Evolutionary conservation across 2,113 vertebrate species (phyloP).

Genomic region (Scartelaos histophorus): DNA sequence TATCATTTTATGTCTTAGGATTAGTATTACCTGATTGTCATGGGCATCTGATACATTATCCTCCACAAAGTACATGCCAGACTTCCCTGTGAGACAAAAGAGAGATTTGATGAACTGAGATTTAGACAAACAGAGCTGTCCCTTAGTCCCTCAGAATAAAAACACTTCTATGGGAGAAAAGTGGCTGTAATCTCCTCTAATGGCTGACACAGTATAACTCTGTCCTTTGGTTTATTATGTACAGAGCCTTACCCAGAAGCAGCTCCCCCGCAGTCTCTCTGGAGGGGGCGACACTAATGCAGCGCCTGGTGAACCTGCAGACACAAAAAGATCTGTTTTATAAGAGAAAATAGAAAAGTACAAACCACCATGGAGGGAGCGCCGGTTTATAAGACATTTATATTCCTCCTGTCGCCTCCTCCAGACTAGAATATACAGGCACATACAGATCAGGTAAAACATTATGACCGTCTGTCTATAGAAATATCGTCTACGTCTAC

Average conservation of each 20-base stretch:
- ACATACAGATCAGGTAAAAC: not conserved
- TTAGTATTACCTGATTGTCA: conserved; percentile 82
- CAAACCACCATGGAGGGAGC: conserved; percentile 7
- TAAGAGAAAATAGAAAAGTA: not conserved
- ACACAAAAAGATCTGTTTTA: conserved; percentile 3
- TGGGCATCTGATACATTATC: conserved; percentile 89
- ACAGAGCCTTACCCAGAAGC: conserved; percentile 84
- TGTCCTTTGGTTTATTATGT: conserved; percentile 34
- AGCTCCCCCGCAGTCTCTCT: conserved; percentile 94
- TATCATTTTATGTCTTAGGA: not conserved
- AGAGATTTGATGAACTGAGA: conserved; percentile 25
- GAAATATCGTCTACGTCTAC: not conserved
- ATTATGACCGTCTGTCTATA: not conserved
- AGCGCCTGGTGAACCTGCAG: conserved; percentile 90
- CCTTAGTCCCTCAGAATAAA: conserved; percentile 22
- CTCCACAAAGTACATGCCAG: conserved; percentile 99
- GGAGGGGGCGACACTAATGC: conserved; percentile 92
- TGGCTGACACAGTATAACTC: conserved; percentile 25
- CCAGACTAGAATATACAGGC: not conserved
- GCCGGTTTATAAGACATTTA: conserved; percentile 19
- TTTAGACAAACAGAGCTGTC: conserved; percentile 26
- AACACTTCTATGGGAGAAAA: conserved; percentile 20
- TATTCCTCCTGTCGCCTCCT: not conserved
- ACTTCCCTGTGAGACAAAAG: conserved; percentile 84
- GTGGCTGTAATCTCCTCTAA: not conserved